Evolutionary conservation across 2,113 vertebrate genomes (phyloP).

Genomic region (Calonectris borealis): DNA sequence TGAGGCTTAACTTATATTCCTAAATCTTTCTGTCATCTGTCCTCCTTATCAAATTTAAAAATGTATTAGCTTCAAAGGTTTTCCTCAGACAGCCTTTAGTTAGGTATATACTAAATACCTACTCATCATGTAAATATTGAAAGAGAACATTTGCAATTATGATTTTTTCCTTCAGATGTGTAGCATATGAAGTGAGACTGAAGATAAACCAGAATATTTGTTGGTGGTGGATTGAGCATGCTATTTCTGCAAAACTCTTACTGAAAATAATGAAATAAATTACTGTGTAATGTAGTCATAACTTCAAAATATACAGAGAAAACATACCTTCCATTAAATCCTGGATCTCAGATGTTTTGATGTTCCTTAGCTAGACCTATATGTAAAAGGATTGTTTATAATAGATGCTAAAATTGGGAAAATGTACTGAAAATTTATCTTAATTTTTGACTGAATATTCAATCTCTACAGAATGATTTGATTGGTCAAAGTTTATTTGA

Average conservation of each 20-base stretch:
- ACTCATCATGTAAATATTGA: not conserved
- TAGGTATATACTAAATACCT: not conserved
- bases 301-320: not conserved
- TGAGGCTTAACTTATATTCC: not conserved
- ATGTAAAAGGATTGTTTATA: not conserved
- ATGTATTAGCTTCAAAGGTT: not conserved
- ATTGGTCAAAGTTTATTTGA: slow-evolving; percentile 99
- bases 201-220: not conserved
- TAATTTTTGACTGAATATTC: slow-evolving; percentile 22
- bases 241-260: not conserved
- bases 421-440: not conserved
- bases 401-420: not conserved
- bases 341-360: not conserved
- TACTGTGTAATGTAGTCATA: not conserved
- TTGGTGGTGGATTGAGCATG: not conserved
- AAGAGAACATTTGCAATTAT: not conserved
- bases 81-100: not conserved
- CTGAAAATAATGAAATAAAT: not conserved
- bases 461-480: slow-evolving; percentile 86
- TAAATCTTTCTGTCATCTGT: not conserved
- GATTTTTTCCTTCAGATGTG: not conserved
- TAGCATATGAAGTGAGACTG: not conserved
- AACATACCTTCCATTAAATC: not conserved
- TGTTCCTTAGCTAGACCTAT: not conserved
- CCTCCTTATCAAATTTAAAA: not conserved